Evolutionary conservation across 2,113 vertebrate species (phyloP), one percentile per base, ranked within the genome.

Genomic region (Nannospalax galili): DNA sequence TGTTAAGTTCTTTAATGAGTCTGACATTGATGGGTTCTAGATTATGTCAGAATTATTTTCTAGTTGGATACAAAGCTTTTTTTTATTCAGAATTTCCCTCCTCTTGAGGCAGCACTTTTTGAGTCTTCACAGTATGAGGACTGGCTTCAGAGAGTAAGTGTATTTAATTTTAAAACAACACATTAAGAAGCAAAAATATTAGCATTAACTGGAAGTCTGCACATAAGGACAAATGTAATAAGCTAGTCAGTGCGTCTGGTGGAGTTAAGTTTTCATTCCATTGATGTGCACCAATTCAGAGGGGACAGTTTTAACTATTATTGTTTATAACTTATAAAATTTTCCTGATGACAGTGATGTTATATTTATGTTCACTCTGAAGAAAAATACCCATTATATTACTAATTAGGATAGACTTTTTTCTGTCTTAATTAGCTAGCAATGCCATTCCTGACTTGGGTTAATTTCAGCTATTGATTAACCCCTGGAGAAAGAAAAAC

Each of bases 401-500:
- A 84, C 65, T 91, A 94, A 88, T 65, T 35, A 40, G 79, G 82
- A 85, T 73, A 96, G 89, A 77, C 65, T 94, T 84, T 92, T 90
- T 90, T 94, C 11, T 62, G 35, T 84, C 70, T 84, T 84, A 88
- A 90, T 94, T 92, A 94, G 89, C 19, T 79, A 94, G 52, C 81
- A 94, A 90, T 64, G 7, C 12, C 72, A 60, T 92, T 97, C 90
- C 56, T 90, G 72, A 96, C 78, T 72, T 75, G 73, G 87, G 74
- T 94, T 94, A 70, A 94, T 80, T 94, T 60, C 86, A 91, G 42
- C 81, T 96, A 88, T 88, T 95, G 90, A 92, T 91, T 97, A 80
- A 37, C 28, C 90, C 72, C 48, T 70, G 67, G 40, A 84, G 94
- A 84, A 48, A 14, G 94, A 90, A 92, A 52, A 52, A 52, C 48